A percentile compares a stretch with the other conserved stretches of the same genome.
These are phyloP conservation scores for Colius striatus DNA, from an alignment of 2,113 vertebrate species.

Conservation along the genomic window DNA sequence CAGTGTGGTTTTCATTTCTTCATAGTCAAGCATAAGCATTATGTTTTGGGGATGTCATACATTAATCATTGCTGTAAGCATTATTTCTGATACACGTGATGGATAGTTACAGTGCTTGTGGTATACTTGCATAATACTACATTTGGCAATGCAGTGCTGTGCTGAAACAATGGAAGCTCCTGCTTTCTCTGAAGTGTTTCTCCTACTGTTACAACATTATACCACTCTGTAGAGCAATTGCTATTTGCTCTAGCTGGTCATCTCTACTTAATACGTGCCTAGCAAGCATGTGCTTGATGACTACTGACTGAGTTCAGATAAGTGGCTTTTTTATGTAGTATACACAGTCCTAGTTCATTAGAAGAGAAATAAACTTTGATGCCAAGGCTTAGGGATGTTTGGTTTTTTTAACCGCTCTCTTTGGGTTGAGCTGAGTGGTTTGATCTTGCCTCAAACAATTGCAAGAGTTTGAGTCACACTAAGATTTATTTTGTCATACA, in stretches of 20 bases:
- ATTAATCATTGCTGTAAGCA: background rate
- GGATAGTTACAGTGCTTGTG: constrained; percentile 2
- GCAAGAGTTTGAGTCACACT: background rate
- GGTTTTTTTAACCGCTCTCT: background rate
- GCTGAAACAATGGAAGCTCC: constrained; percentile 36
- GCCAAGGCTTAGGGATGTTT: background rate
- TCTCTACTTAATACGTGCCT: background rate
- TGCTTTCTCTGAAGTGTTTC: constrained; percentile 25
- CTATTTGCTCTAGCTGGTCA: background rate
- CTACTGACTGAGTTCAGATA: background rate
- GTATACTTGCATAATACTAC: background rate
- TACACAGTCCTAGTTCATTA: background rate
- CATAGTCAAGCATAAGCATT: background rate
- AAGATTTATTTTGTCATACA: background rate
- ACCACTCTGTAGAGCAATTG: background rate
- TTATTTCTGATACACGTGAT: background rate
- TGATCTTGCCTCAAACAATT: background rate
- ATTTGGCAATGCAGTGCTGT: constrained; percentile 44
- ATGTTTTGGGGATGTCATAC: background rate
- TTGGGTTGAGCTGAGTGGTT: background rate
- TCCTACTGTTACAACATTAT: background rate
- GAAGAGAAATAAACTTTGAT: background rate
- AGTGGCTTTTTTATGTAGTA: background rate
- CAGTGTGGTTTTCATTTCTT: constrained; percentile 20
- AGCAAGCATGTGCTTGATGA: background rate